A percentile compares a stretch with the other conserved stretches of the same genome.
Evolutionary conservation across 2,113 vertebrate species (phyloP).

Genomic region (Strix uralensis): DNA sequence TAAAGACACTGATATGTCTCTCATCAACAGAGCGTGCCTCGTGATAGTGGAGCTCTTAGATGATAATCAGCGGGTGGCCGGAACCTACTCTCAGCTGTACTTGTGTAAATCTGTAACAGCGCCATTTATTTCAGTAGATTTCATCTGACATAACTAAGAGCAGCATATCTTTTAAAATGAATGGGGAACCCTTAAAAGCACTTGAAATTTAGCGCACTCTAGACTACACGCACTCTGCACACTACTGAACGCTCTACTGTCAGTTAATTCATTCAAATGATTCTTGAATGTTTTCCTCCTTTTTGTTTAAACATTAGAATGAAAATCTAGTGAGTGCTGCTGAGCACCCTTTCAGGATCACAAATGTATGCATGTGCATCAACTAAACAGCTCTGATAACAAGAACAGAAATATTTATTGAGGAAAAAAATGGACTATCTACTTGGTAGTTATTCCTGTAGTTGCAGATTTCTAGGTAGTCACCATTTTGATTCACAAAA

Average conservation of each 20-base stretch:
- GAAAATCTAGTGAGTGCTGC: background rate
- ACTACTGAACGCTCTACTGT: accelerated
- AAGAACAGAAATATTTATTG: background rate
- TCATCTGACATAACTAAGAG: background rate
- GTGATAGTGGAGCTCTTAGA: background rate
- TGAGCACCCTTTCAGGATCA: background rate
- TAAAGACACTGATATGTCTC: background rate
- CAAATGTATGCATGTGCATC: background rate
- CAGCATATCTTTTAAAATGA: background rate
- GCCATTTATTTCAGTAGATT: background rate
- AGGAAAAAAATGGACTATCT: background rate
- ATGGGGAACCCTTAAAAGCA: background rate
- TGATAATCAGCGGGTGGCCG: background rate
- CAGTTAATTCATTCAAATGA: background rate
- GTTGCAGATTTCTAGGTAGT: slow-evolving; percentile 23
- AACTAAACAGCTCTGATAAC: background rate
- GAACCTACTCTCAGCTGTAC: background rate
- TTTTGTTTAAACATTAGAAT: background rate
- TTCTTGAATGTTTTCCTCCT: background rate
- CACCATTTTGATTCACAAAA: slow-evolving; percentile 49
- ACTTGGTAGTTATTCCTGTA: slow-evolving; percentile 23
- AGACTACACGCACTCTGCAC: no score
- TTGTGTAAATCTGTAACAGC: accelerated
- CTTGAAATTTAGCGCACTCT: background rate
- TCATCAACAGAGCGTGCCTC: background rate